These are phyloP conservation scores for Halichoeres trimaculatus DNA, from an alignment of 2,113 vertebrate genomes.

Conservation along the genomic window DNA sequence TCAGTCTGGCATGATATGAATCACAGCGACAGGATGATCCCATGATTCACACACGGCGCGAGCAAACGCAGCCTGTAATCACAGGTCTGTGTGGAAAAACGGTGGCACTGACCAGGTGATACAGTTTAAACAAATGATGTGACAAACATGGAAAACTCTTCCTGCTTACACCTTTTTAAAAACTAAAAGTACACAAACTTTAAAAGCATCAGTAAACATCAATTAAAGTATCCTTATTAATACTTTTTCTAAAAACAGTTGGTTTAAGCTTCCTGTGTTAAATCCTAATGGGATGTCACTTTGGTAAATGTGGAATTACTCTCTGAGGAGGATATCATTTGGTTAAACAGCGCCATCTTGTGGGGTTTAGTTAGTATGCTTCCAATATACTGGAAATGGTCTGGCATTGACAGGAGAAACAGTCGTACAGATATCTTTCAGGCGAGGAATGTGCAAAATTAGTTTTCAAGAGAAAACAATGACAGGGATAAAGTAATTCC, in stretches of 20 bases:
- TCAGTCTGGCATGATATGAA: conserved; percentile 12
- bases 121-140: not conserved
- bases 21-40: conserved; percentile 3
- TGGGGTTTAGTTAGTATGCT: conserved; percentile 23
- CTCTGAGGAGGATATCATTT: not conserved
- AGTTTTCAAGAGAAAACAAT: no score
- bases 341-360: conserved; percentile 65
- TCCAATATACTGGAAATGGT: no score
- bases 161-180: not conserved
- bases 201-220: not conserved
- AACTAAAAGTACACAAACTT: not conserved
- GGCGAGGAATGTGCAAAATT: no score
- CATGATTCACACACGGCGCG: conserved; percentile 13
- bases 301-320: no score
- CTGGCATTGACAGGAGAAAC: no score
- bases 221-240: not conserved
- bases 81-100: not conserved
- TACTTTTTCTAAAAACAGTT: not conserved
- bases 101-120: not conserved
- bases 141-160: not conserved
- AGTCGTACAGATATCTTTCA: no score
- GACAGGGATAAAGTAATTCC: no score
- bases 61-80: not conserved
- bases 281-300: no score
- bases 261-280: not conserved